phyloP scores from a whole-genome alignment of 1,140 invertebrate genomes.

The Lordiphosa stackelbergi region DNA sequence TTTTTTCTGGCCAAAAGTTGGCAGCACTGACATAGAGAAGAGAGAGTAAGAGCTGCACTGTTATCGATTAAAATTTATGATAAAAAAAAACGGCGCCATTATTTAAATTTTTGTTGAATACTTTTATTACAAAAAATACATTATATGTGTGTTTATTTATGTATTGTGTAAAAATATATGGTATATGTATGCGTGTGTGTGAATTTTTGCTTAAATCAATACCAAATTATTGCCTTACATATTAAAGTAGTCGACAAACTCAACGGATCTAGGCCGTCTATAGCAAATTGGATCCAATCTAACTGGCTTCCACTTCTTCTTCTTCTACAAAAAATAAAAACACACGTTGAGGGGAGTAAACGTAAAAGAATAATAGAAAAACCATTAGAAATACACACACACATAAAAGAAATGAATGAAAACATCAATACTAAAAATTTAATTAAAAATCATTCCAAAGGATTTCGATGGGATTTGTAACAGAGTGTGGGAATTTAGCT shows the following conservation, averaged over 20 bases:
- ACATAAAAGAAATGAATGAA: constrained; percentile 32
- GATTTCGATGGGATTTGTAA: no score
- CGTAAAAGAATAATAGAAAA: constrained; percentile 46
- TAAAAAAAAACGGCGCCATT: neutral
- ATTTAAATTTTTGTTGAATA: constrained; percentile 1
- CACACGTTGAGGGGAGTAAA: constrained; percentile 27
- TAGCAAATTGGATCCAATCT: constrained; percentile 77
- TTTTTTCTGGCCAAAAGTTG: no score
- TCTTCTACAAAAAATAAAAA: constrained; percentile 58
- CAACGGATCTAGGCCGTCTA: constrained; percentile 71
- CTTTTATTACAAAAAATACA: constrained; percentile 70
- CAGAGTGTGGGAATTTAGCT: no score
- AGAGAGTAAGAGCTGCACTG: neutral
- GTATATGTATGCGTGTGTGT: constrained; percentile 55
- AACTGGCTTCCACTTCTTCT: constrained; percentile 76
- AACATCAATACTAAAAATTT: no score
- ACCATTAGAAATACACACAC: constrained; percentile 24
- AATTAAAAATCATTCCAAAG: no score
- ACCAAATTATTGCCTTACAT: constrained; percentile 51
- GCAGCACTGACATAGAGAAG: no score
- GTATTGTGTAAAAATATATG: constrained; percentile 68
- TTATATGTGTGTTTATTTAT: constrained; percentile 39
- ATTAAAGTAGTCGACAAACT: constrained; percentile 76
- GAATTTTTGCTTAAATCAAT: constrained; percentile 38
- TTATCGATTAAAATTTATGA: constrained; percentile 1